phyloP scores from a whole-genome alignment of 2,888 invertebrate species.

The Esperia sulphurella region DNA sequence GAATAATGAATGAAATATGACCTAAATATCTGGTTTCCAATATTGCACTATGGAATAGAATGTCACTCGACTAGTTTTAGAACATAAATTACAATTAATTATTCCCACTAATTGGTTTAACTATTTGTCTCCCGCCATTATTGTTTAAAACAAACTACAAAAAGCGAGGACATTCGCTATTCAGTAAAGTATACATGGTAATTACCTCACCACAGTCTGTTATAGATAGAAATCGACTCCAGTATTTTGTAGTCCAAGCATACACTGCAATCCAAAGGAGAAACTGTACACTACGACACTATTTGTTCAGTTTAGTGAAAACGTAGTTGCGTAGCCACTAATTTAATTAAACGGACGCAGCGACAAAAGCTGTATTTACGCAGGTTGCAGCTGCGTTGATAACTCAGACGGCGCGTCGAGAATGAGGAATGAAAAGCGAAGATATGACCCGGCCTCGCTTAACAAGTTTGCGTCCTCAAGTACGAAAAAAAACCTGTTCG shows the following conservation, averaged over 20 bases:
- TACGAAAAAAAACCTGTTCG: slow-evolving; percentile 54
- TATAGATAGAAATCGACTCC: slow-evolving; percentile 11
- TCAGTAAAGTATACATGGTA: slow-evolving; percentile 5
- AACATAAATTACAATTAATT: slow-evolving; percentile 18
- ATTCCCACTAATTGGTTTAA: background rate
- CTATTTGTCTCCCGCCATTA: background rate
- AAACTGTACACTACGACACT: slow-evolving; percentile 41
- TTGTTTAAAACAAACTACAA: background rate
- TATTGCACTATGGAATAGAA: slow-evolving; percentile 15
- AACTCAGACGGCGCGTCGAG: slow-evolving; percentile 17
- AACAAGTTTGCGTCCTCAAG: slow-evolving; percentile 33
- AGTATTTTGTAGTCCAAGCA: slow-evolving; percentile 25
- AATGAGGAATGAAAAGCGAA: slow-evolving; percentile 54
- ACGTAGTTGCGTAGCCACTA: slow-evolving; percentile 28
- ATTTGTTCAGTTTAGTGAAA: slow-evolving; percentile 19
- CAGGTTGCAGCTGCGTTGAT: background rate
- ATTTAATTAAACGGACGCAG: slow-evolving; percentile 45
- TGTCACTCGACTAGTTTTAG: slow-evolving; percentile 18
- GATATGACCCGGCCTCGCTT: slow-evolving; percentile 49
- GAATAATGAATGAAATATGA: background rate
- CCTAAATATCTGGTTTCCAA: background rate
- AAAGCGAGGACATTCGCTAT: background rate
- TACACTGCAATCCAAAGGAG: slow-evolving; percentile 48
- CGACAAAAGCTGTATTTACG: slow-evolving; percentile 21
- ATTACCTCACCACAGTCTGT: slow-evolving; percentile 11